Percentiles rank a stretch among this genome's conserved stretches.
Evolutionary conservation across 1,140 invertebrate genomes (phyloP).

Genomic region (Portunus trituberculatus): DNA sequence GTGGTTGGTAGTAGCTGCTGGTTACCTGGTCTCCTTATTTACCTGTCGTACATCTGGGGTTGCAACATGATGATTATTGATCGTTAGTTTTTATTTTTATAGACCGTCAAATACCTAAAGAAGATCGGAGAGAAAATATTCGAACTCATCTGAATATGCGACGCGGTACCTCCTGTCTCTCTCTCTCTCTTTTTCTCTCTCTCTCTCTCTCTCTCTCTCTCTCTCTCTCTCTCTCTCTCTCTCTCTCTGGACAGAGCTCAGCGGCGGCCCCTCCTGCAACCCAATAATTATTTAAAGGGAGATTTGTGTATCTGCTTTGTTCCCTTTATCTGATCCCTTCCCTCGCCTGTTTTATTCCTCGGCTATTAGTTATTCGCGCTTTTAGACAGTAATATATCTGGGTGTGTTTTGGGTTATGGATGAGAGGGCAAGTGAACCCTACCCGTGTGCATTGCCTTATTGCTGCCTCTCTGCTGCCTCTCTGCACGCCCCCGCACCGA

Average conservation of each 20-base stretch:
- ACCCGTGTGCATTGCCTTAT: neutral
- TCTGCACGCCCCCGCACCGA: too few relatives aligned
- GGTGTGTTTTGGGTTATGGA: neutral
- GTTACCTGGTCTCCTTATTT: constrained; percentile 73
- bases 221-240: constrained; percentile 20
- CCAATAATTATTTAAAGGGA: constrained; percentile 68
- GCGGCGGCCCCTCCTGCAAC: neutral
- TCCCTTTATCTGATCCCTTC: constrained; percentile 63
- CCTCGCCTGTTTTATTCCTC: constrained; percentile 57
- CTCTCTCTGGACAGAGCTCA: neutral
- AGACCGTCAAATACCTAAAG: constrained; percentile 1
- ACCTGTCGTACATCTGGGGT: constrained; percentile 70
- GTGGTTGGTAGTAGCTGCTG: constrained; percentile 66
- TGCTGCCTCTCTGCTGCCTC: neutral
- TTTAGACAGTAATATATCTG: constrained; percentile 59
- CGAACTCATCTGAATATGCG: neutral
- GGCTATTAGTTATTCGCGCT: constrained; percentile 70
- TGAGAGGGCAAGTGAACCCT: neutral
- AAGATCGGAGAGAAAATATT: neutral
- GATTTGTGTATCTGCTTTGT: constrained; percentile 74
- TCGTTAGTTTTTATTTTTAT: constrained; percentile 66
- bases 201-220: constrained; percentile 16
- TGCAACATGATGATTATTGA: constrained; percentile 73
- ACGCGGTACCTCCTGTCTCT: neutral
- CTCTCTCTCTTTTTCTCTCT: neutral